Evolutionary conservation across 2,888 invertebrate genomes (phyloP), one percentile per base, ranked within the genome.

Genomic region (Heliconius charithonia): DNA sequence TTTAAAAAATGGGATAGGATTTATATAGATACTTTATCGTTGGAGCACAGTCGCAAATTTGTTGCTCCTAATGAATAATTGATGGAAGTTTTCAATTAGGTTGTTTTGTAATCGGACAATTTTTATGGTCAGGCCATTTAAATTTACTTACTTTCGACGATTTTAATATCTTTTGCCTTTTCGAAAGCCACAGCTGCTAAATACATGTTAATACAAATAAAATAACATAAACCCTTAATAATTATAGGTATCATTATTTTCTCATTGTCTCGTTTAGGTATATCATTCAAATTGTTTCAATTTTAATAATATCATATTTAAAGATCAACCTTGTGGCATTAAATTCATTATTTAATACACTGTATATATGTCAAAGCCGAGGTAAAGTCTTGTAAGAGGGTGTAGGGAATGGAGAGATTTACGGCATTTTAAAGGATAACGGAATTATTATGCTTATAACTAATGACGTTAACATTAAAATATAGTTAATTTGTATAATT

Each of bases 1-100:
- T 90, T 86, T 85, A 87, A 88, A 88, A 87, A 86, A 85, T 81
- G 69, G 81, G 80, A 79, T 89, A 91, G 91, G 89, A 91, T 83
- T 91, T 69, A 69, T 69, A 69, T 69, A 69, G 69, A 90, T 82
- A 80, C 82, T 81, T 80, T 81, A 82, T 79, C 79, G 77, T 69
- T 69, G 59, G 59, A 75, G 59, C 59, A 22, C 59, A 41, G 62
- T 70, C 62, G 76, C 70, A 62, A 74, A 63, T 74, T 74, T 74
- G 62, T 19, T 19, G 19, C 51, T 51, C 59, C 59, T 72, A 72
- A 72, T 72, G 72, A 72, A 72, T 72, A 37, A 72, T 59, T 72
- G 72, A 72, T 72, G 72, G n/a, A 4, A 59, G 72, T 59, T 72
- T 72, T 72, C 59, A 59, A 72, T 72, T 37, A 9, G 41, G 41